Base-by-base conservation (phyloP, 1,140 invertebrate genomes). In the Drosophila sechellia region DNA sequence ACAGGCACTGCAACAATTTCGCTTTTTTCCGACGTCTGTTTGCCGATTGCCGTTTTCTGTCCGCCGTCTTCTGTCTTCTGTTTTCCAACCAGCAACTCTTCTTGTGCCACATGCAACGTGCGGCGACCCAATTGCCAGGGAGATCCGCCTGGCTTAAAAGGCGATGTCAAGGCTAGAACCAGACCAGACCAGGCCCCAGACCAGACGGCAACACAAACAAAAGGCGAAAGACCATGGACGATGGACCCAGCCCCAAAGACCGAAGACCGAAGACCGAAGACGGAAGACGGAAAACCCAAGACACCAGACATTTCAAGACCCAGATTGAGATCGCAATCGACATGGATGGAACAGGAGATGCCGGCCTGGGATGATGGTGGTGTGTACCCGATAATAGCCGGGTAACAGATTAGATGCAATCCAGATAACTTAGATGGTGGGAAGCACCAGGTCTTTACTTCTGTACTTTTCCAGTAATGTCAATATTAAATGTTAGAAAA, bases 121-220 rank as follows among this genome's bases (percentile, higher is more conserved):
- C 52, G 46, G 59, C 72, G 83, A 83, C 79, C 83, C 83, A 87
- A 89, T 87, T 87, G 79, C 48, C 59, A 25, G 31, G 52, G 35
- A 87, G 84, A 87, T 87, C 83, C 83, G 83, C 76, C 71, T 87
- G 78, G 46, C 57, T 46, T 53, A 46, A 57, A 65, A 45, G 70
- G 70, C 55, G 59, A 76, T 87, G 83, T 87, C 83, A 86, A 86
- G 83, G 84, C 83, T 86, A 83, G 84, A 77, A 77, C 63, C 63
- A 77, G 55, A 66, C 72, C 45, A 54, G 55, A 34, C 46, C 54
- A 43, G 39, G 4, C 40, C 25, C 39, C 39, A 17, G 37, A 65
- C 63, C 17, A 43, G 43, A 39, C 35, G 5, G 31, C 31, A 56
- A 50, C 57, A 35, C 17, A 60, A 25, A 45, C 27, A 25, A 27